These are phyloP conservation scores for Folsomia candida DNA, from an alignment of 2,888 invertebrate species.

Conservation along the genomic window DNA sequence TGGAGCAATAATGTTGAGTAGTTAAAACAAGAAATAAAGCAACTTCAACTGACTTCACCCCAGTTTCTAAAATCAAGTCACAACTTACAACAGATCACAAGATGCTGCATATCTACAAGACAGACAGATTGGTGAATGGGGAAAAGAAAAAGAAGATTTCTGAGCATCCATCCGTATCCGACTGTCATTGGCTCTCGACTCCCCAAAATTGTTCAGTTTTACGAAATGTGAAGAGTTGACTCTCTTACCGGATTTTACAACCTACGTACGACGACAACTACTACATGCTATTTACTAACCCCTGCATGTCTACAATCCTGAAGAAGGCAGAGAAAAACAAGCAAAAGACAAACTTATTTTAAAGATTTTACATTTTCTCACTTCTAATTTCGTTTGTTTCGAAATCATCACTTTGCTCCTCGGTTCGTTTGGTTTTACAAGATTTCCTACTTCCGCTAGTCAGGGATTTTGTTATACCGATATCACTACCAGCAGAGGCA, in stretches of 20 bases:
- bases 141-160: too few species aligned
- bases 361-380: not conserved
- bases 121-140: too few species aligned
- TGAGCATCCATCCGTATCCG: too few species aligned
- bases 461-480: not conserved
- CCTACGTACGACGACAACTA: too few species aligned
- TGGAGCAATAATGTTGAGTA: conserved; percentile 11
- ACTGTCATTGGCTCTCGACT: too few species aligned
- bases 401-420: not conserved
- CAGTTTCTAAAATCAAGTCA: too few species aligned
- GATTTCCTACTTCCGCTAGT: not conserved
- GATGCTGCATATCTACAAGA: too few species aligned
- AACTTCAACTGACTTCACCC: not conserved
- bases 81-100: too few species aligned
- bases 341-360: not conserved
- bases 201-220: not conserved
- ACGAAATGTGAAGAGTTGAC: not conserved
- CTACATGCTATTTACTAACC: too few species aligned
- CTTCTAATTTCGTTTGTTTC: not conserved
- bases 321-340: too few species aligned
- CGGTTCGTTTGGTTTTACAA: not conserved
- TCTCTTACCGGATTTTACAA: not conserved
- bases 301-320: too few species aligned
- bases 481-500: not conserved
- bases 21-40: conserved; percentile 10